A percentile compares a stretch with the other conserved stretches of the same genome.
Conservation (phyloP, 2,797 vertebrate species). For the Macrochelys suwanniensis region DNA sequence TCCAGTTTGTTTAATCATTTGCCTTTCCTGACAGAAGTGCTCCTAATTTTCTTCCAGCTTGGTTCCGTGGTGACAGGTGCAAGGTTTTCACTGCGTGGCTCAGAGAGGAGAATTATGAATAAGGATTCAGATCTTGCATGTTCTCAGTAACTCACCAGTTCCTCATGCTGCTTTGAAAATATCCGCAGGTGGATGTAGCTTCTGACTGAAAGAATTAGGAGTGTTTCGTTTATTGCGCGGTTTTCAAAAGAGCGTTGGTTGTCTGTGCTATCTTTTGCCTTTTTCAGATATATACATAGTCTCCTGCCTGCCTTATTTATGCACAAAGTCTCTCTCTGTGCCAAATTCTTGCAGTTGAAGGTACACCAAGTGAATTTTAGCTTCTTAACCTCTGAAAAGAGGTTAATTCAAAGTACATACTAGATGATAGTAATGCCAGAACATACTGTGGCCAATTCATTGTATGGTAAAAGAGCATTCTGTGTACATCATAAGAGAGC, state of each 20-base stretch:
- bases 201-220: background rate
- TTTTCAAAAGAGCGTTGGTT: background rate
- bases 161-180: background rate
- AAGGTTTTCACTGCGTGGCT: background rate
- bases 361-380: background rate
- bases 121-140: background rate
- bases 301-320: background rate
- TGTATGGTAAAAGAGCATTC: background rate
- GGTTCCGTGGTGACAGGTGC: background rate
- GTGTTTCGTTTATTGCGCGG: rapidly evolving
- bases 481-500: background rate
- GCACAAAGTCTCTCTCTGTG: background rate
- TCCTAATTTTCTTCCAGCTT: background rate
- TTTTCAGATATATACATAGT: background rate
- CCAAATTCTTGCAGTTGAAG: background rate
- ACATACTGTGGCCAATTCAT: background rate
- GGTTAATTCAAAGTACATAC: background rate
- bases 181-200: background rate
- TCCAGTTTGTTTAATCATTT: background rate
- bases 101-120: rapidly evolving
- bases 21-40: background rate
- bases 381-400: background rate
- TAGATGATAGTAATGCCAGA: background rate
- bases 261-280: background rate
- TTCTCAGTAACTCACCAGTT: background rate